phyloP scores from a whole-genome alignment of 2,888 invertebrate species.

The Notodonta ziczac region DNA sequence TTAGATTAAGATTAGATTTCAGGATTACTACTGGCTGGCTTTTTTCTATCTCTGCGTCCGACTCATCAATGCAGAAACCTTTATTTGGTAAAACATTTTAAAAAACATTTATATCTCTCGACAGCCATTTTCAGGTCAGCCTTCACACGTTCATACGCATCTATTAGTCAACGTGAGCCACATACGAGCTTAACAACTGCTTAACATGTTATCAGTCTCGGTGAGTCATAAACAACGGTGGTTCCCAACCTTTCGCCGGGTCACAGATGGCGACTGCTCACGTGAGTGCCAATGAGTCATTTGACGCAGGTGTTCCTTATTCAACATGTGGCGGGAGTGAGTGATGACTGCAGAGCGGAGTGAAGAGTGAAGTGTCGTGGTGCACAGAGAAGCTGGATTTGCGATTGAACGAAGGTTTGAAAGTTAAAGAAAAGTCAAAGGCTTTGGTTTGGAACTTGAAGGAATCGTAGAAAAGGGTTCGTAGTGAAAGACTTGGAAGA shows the following conservation, averaged over 20 bases:
- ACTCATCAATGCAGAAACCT: background rate
- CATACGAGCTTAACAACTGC: constrained; percentile 18
- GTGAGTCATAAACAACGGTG: constrained; percentile 44
- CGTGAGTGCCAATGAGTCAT: constrained; percentile 42
- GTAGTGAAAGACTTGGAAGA: too few species aligned
- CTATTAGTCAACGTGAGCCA: constrained; percentile 31
- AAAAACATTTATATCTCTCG: background rate
- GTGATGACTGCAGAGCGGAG: background rate
- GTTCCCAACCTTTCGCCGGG: constrained; percentile 48
- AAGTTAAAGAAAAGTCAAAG: too few species aligned
- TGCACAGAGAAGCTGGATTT: background rate
- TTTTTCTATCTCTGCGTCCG: too few species aligned
- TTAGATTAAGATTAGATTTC: too few species aligned
- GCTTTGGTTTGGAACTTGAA: too few species aligned
- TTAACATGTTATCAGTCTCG: constrained; percentile 30
- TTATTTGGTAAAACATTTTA: background rate
- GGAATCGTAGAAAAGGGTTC: too few species aligned
- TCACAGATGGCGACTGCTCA: constrained; percentile 45
- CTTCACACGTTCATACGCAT: constrained; percentile 14
- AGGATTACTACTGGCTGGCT: too few species aligned
- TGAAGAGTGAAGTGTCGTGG: background rate
- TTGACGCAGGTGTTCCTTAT: constrained; percentile 43
- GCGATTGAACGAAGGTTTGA: too few species aligned
- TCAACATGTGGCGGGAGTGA: constrained; percentile 15
- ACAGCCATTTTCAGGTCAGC: constrained; percentile 21